A percentile compares a stretch with the other conserved stretches of the same genome.
Evolutionary conservation across 2,113 vertebrate species (phyloP).

Genomic region (Heterochromis multidens): DNA sequence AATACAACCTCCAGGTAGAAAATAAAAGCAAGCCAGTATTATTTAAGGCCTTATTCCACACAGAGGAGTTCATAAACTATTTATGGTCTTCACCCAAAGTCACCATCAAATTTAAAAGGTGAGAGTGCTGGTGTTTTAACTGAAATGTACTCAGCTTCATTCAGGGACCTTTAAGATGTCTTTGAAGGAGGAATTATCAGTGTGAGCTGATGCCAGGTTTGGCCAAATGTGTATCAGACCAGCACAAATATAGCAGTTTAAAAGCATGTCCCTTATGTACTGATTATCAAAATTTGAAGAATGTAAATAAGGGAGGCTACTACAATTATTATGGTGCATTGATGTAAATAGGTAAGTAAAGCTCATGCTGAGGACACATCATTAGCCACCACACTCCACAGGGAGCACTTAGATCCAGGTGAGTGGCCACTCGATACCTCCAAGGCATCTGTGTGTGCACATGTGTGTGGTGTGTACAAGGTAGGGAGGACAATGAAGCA

Average conservation of each 20-base stretch:
- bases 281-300: neutral
- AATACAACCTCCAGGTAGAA: constrained; percentile 8
- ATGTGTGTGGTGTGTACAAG: neutral
- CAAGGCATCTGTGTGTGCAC: constrained; percentile 44
- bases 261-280: neutral
- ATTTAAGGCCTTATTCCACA: neutral
- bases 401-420: constrained; percentile 73
- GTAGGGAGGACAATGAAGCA: constrained; percentile 61
- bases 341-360: constrained; percentile 78
- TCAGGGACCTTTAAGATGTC: neutral
- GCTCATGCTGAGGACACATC: constrained; percentile 75
- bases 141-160: neutral
- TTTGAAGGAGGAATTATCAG: neutral
- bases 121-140: neutral
- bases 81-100: neutral
- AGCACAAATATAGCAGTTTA: neutral
- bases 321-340: constrained; percentile 42
- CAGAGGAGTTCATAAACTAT: neutral
- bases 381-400: constrained; percentile 66
- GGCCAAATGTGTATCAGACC: neutral
- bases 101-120: neutral
- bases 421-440: constrained; percentile 64
- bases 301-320: neutral
- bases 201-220: neutral
- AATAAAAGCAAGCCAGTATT: neutral